A percentile compares a stretch with the other conserved stretches of the same genome.
phyloP scores from a whole-genome alignment of 1,140 invertebrate genomes.

The Phthorimaea operculella region DNA sequence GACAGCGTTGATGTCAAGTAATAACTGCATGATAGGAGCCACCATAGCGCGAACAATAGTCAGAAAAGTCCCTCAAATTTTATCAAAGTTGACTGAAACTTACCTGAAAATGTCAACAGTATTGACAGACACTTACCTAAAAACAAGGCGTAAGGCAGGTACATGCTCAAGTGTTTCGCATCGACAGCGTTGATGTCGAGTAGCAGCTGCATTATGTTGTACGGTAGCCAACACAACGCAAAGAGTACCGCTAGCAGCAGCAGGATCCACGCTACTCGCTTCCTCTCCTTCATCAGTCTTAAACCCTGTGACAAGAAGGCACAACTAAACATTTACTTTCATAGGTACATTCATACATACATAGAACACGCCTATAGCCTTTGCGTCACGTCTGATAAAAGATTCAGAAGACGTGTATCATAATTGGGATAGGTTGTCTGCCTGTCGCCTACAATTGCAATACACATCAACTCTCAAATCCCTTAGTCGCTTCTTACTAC shows the following conservation, averaged over 20 bases:
- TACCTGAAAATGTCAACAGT: no score
- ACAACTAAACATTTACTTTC: no score
- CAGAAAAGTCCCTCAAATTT: no score
- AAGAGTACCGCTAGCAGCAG: slow-evolving; percentile 78
- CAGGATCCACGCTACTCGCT: slow-evolving; percentile 78
- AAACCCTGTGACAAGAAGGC: slow-evolving; percentile 62
- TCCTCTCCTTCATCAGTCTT: slow-evolving; percentile 74
- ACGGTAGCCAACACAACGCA: slow-evolving; percentile 82
- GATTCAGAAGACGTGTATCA: no score
- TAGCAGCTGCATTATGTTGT: slow-evolving; percentile 75
- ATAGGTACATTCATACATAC: no score
- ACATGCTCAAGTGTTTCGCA: slow-evolving; percentile 39
- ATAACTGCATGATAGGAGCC: slow-evolving; percentile 78
- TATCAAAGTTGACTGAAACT: no score
- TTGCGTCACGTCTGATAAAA: no score
- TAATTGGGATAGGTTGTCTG: no score
- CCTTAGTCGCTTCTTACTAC: no score
- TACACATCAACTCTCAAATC: no score
- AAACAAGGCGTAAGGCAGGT: slow-evolving; percentile 66
- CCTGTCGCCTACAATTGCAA: no score
- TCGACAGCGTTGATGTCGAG: slow-evolving; percentile 68
- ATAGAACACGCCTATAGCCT: no score
- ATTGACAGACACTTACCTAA: slow-evolving; percentile 45
- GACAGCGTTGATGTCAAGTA: slow-evolving; percentile 69
- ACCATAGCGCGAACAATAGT: slow-evolving; percentile 81